Evolutionary conservation across 2,113 vertebrate genomes (phyloP).

Genomic region (Neodon shergylaensis): DNA sequence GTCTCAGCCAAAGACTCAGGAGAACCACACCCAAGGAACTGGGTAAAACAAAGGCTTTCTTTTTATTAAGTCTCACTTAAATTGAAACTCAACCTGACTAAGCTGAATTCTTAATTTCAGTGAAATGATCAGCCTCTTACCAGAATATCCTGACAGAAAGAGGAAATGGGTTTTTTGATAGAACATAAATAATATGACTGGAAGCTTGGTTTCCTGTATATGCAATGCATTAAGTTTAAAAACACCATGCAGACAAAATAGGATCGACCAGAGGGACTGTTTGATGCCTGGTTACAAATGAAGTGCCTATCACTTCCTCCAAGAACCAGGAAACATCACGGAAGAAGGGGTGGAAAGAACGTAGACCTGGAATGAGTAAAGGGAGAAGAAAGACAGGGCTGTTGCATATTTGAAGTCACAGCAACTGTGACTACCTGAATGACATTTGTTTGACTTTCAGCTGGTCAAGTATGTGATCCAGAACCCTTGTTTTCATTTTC

Average conservation of each 20-base stretch:
- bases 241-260: neutral
- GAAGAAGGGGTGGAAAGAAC: neutral
- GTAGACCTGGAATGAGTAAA: neutral
- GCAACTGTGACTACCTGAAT: neutral
- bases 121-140: neutral
- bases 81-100: neutral
- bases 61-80: neutral
- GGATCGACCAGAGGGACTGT: neutral
- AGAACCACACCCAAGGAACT: neutral
- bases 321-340: neutral
- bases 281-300: neutral
- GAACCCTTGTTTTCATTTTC: neutral
- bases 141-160: neutral
- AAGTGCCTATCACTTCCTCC: neutral
- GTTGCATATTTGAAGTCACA: neutral
- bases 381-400: neutral
- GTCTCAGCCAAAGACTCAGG: neutral
- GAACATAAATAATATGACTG: neutral
- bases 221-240: neutral
- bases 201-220: neutral
- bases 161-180: neutral
- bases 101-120: neutral
- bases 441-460: neutral
- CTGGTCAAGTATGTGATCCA: neutral
- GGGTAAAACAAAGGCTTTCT: neutral